Conservation (phyloP, 92 coral and sea anemone species). For the Desmophyllum pertusum region DNA sequence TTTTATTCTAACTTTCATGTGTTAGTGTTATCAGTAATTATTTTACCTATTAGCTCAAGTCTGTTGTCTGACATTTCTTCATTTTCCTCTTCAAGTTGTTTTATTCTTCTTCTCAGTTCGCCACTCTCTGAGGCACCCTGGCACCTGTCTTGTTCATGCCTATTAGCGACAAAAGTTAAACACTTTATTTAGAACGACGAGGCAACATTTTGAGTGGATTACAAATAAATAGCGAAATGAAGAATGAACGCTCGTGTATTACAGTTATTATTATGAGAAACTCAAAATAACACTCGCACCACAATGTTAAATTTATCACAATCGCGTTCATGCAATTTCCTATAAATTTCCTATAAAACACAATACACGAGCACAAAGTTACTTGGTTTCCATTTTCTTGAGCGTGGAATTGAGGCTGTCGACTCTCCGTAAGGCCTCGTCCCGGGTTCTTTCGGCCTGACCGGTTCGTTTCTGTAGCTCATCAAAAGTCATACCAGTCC, state of each 20-base stretch:
- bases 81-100: slow-evolving; percentile 78
- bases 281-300: neutral
- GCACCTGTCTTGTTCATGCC: slow-evolving; percentile 89
- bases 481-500: slow-evolving; percentile 92
- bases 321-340: neutral
- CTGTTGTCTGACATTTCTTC: slow-evolving; percentile 94
- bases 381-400: slow-evolving; percentile 89
- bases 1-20: too few species aligned
- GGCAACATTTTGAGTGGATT: too few species aligned
- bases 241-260: neutral
- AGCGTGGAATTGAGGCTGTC: slow-evolving; percentile 75
- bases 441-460: slow-evolving; percentile 86
- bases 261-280: too few species aligned
- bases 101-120: slow-evolving; percentile 80
- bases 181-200: too few species aligned
- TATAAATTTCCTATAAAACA: too few species aligned
- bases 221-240: too few species aligned
- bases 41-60: slow-evolving; percentile 86
- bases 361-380: too few species aligned
- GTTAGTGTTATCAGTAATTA: too few species aligned
- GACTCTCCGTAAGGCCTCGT: slow-evolving; percentile 79
- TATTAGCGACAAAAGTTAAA: slow-evolving; percentile 20
- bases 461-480: slow-evolving; percentile 90
- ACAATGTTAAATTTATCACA: neutral
- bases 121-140: slow-evolving; percentile 78